These are phyloP conservation scores for Ephestia elutella DNA, from an alignment of 1,140 invertebrate genomes.

Conservation along the genomic window DNA sequence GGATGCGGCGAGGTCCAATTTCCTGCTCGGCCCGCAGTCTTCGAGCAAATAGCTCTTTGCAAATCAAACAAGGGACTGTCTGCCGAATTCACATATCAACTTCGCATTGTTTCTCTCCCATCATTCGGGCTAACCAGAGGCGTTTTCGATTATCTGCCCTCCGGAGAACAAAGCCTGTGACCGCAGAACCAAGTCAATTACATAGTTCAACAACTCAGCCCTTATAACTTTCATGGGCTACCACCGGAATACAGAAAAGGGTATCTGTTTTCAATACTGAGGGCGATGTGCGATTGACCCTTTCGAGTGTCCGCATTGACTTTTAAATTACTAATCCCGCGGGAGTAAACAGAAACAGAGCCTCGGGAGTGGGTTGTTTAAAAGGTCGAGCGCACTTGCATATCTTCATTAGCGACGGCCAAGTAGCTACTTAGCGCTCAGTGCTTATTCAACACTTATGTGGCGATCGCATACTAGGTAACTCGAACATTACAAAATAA, in stretches of 20 bases:
- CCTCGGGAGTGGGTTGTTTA: constrained; percentile 58
- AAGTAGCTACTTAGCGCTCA: constrained; percentile 27
- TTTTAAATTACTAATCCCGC: constrained; percentile 74
- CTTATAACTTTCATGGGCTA: constrained; percentile 72
- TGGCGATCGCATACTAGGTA: constrained; percentile 15
- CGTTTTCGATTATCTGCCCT: constrained; percentile 71
- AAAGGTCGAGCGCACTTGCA: constrained; percentile 64
- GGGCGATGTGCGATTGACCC: constrained; percentile 65
- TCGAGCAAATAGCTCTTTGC: constrained; percentile 69
- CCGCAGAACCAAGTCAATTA: constrained; percentile 72
- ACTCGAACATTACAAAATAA: not conserved
- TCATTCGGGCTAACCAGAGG: constrained; percentile 63
- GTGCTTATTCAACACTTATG: constrained; percentile 59
- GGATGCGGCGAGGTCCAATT: constrained; percentile 55
- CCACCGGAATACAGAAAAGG: constrained; percentile 72
- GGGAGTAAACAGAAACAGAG: constrained; percentile 63
- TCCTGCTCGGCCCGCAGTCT: constrained; percentile 60
- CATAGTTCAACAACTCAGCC: constrained; percentile 73
- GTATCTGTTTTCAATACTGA: constrained; percentile 70
- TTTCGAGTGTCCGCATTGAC: constrained; percentile 73
- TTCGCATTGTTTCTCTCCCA: constrained; percentile 67
- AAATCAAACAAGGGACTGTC: constrained; percentile 71
- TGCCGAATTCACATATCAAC: constrained; percentile 69
- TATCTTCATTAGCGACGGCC: constrained; percentile 60
- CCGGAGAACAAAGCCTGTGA: constrained; percentile 64